Base-by-base conservation (phyloP, 2,797 vertebrate genomes). In the Falco rusticolus region DNA sequence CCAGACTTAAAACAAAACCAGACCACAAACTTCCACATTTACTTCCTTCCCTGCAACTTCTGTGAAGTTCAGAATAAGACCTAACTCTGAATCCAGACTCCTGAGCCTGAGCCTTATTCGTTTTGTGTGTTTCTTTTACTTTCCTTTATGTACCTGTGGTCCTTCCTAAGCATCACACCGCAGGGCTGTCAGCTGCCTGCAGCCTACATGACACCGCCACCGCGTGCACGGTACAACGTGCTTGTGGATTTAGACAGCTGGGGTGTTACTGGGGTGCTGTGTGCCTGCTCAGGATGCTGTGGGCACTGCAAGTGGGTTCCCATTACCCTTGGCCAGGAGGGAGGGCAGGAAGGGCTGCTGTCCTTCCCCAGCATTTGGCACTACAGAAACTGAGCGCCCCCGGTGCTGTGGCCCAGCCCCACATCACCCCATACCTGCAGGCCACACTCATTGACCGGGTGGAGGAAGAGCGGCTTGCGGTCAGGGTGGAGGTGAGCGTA, bases 361-460 rank as follows among this genome's bases (percentile, higher is more conserved):
- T 12, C 71, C 64, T 61, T 89, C 16, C 61, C 47, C 53, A 51
- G 61, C 34, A 41, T 25, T 43, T 1, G 3, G 29, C 54, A 65
- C 10, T 28, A 20, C 4, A n/a, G 28, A 54, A 84, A 31, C 41
- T 10, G 1, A 26, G 33, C 41, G 43, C 7, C 45, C 71, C 37
- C 54, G 8, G 16, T 3, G 3, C 80, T 39, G 24, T 37, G 63
- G 31, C 82, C 66, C 76, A 93, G 68, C 48, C 51, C 15, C 75
- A 72, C 7, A 18, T 2, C 75, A 14, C 0, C 60, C 68, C 91
- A 66, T 97, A 99, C 99, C 94, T 98, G 96, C 43, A 99, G 93
- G 0, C 98, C 97, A 33, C 98, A 99, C 89, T 99, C 99, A 1
- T 99, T 99, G 81, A 96, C 29, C 0, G 99, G 99, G 70, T 98